Base-by-base conservation (phyloP, 92 coral and sea anemone genomes). In the Epizoanthus fatuus region DNA sequence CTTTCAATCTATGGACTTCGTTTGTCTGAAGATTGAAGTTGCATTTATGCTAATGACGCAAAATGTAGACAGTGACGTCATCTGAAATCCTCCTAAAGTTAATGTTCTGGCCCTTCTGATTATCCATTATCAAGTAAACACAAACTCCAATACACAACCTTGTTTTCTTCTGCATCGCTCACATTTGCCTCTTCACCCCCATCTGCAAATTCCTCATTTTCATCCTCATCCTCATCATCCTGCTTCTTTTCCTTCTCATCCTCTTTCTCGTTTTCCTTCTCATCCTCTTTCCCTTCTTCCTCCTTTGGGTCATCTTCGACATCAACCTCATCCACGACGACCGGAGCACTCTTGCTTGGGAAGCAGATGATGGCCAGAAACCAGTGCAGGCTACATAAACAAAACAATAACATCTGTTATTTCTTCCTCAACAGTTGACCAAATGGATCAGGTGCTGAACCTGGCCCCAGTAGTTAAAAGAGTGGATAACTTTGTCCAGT, bases 351-450 rank as follows among this genome's bases (percentile, higher is more conserved):
- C 63, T 88, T 88, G 7, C 92, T 86, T 14, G 98, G 94, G 55
- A 88, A 94, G 68, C 99, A 96, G 40, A 96, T 93, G 15, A 94
- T 90, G 29, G 96, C 96, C 12, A 96, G 87, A 37, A 83, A 96
- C 99, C 99, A 96, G 63, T 96, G 99, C 25, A 95, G 83, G 72
- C 99, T 96, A 86, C 0, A 32, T 44, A 16, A 25, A 53, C 39
- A 29, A 17, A 25, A 63, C 44, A 68, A 49, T 5, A 16, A n/a
- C 40, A 5, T 20, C 15, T 15, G n/a, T 55, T 16, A 29, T 4
- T 32, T 20, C 12, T 10, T 29, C 51, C 12, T 51, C 73, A 63
- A 9, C 72, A 22, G 14, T 49, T 52, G 6, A 22, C 58, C 19
- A 81, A 9, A 20, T 22, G 69, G 47, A 60, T n/a, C 8, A 17